A percentile compares a stretch with the other conserved stretches of the same genome.
phyloP scores from a whole-genome alignment of 2,113 vertebrate species.

The Leptodactylus fuscus region DNA sequence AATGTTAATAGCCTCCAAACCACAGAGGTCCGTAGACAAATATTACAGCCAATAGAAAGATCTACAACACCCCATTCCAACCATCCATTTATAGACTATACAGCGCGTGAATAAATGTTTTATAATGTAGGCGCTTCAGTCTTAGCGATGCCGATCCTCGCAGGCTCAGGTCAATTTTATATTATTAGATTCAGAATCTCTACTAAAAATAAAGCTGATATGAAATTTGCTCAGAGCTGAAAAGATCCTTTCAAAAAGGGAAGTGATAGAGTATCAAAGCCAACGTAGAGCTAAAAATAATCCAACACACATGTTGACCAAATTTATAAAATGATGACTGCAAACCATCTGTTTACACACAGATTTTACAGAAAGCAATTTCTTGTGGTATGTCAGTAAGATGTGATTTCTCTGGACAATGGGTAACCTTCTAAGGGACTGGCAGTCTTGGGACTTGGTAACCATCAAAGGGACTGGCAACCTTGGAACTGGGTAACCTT shows the following conservation, averaged over 20 bases:
- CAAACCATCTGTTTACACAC: slow-evolving; percentile 23
- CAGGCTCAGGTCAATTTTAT: not conserved
- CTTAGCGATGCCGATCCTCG: not conserved
- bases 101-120: not conserved
- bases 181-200: slow-evolving; percentile 32
- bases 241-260: not conserved
- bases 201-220: slow-evolving; percentile 15
- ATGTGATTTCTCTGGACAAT: not conserved
- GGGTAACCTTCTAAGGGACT: not conserved
- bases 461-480: no score
- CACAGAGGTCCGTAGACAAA: not conserved
- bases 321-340: slow-evolving; percentile 34
- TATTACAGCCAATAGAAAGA: not conserved
- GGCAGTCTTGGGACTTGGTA: not conserved
- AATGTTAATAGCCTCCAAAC: no score
- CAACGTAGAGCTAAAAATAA: slow-evolving; percentile 23
- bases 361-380: not conserved
- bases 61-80: not conserved
- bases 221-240: slow-evolving; percentile 10
- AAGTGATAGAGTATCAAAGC: slow-evolving; percentile 8
- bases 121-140: not conserved
- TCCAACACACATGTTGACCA: slow-evolving; percentile 25
- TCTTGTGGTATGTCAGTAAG: not conserved
- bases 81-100: not conserved
- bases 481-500: no score